Base-by-base conservation (phyloP, 2,797 vertebrate species). In the Leptoclinus maculatus region DNA sequence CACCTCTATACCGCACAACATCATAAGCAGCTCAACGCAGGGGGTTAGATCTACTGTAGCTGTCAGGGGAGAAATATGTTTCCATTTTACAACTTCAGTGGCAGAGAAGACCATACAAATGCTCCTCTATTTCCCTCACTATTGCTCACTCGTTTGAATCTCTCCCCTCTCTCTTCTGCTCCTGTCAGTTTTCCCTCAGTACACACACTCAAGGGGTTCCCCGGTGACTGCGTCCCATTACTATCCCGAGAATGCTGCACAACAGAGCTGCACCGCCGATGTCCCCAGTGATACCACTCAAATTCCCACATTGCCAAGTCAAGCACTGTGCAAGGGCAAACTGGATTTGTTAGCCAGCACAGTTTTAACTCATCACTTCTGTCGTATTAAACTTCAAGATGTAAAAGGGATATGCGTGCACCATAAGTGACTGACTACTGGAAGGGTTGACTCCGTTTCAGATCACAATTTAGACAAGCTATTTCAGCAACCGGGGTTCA, bases 81-180 rank as follows among this genome's bases (percentile, higher is more conserved):
- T 92, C 91, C 87, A 86, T 90, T 93, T 93, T 92, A 91, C 85
- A 88, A 92, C 90, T 92, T 92, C 90, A 86, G 89, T 84, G 77
- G 88, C 87, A 82, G 80, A 89, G 84, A 83, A 80, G 87, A 86
- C 83, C 78, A 76, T 75, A 89, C 85, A 90, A 91, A 87, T 65
- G 83, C 78, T 82, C 69, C 71, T 84, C 81, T 39, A 79, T 91
- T 91, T 83, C 84, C 85, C 83, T 82, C 76, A 72, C 84, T 87
- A 86, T 70, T 91, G 89, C 85, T 90, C 84, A 84, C 78, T 90
- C 72, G 62, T 91, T 92, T 92, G 88, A 79, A 85, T 89, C 88
- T 68, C 70, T 86, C 66, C 73, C 56, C 66, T 77, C 82, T 74
- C 66, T 78, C 76, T 81, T 85, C 79, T 72, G 71, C 84, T 81